These are phyloP conservation scores for Chalcis sispes DNA, from an alignment of 2,888 invertebrate species.

Conservation along the genomic window DNA sequence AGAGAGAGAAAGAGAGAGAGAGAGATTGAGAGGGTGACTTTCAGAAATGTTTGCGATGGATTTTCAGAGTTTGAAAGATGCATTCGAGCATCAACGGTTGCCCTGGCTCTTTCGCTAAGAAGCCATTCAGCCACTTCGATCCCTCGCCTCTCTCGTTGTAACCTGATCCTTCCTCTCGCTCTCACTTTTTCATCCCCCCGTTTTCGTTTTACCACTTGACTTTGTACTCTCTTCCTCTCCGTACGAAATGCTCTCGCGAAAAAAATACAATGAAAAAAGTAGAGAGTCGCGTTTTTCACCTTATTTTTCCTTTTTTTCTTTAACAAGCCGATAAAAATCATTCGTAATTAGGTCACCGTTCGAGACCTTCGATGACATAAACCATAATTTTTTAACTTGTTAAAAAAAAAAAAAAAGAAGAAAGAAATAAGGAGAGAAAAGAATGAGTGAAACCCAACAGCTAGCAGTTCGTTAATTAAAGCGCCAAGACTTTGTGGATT, in stretches of 20 bases:
- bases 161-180: conserved; percentile 5
- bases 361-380: too few species aligned
- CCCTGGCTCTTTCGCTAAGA: neutral
- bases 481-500: too few species aligned
- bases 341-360: conserved; percentile 45
- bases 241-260: neutral
- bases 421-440: too few species aligned
- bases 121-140: neutral
- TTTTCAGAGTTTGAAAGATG: conserved; percentile 61
- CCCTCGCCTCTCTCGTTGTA: conserved; percentile 8
- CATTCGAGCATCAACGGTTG: neutral
- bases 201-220: neutral
- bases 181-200: neutral
- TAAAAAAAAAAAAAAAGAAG: too few species aligned
- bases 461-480: too few species aligned
- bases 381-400: too few species aligned
- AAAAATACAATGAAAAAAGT: neutral
- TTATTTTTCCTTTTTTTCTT: conserved; percentile 9
- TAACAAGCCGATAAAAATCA: conserved; percentile 43
- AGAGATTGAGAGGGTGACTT: too few species aligned
- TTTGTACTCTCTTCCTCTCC: neutral
- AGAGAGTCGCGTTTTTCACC: neutral
- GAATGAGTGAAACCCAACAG: too few species aligned
- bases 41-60: conserved; percentile 62
- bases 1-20: too few species aligned